Evolutionary conservation across 2,113 vertebrate genomes (phyloP), one percentile per base, ranked within the genome.

Genomic region (Pituophis catenifer): DNA sequence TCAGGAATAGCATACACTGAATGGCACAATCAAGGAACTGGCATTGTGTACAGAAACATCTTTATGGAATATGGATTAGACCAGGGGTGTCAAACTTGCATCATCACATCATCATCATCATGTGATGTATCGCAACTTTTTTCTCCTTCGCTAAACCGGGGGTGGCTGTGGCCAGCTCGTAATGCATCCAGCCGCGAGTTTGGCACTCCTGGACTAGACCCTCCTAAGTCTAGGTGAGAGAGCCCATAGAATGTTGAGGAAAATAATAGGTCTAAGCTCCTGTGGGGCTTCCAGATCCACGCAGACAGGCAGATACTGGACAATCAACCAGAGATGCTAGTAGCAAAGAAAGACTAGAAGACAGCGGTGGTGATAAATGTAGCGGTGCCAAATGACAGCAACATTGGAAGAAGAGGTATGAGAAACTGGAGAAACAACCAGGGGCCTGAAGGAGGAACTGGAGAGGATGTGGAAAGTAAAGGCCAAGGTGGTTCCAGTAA

Each of bases 181-280:
- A 23, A 24, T 0, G 7, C 58, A 59, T 24, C 58, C 0, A 2
- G 21, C 21, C 8, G 4, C 1, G 26, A n/a, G 4, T n/a, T n/a
- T 65, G 62, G n/a, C 4, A n/a, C 4, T 26, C 62, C 62, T 65
- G 29, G 7, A 59, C 23, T 59, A 59, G 21, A 59, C 23, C 7
- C 7, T 58, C 57, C 21, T 58, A 59, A 59, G 8, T 59, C 21
- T 59, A 59, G 58, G 8, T 59, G 23, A 24, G 58, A 59, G 23
- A 59, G 10, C 23, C 65, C 26, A 65, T n/a, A n/a, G 26, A 15
- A 70, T 70, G 65, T 70, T 33, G 65, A n/a, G 65, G 29, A 33
- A 70, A n/a, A 70, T 70, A 70, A 70, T 5, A 70, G 29, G 29
- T 29, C 29, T 70, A 7, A 70, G 29, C 15, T 33, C 65, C 29